These are phyloP conservation scores for Salvelinus fontinalis DNA, from an alignment of 2,113 vertebrate genomes.

Conservation along the genomic window DNA sequence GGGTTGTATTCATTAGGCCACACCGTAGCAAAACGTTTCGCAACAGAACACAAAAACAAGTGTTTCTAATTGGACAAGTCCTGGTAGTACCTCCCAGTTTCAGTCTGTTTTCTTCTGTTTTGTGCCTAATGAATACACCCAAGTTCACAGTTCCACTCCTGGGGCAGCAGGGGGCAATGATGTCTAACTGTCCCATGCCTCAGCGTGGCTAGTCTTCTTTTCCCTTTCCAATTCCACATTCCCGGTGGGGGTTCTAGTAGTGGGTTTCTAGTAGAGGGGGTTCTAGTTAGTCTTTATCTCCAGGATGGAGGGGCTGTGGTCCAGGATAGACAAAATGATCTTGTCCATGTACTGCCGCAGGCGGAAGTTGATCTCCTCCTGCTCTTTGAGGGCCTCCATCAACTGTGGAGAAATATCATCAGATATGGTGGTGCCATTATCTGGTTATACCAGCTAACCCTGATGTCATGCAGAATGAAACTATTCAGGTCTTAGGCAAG, in stretches of 20 bases:
- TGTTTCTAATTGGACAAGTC: too few species aligned
- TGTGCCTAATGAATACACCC: neutral
- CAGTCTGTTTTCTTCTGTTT: neutral
- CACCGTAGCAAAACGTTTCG: too few species aligned
- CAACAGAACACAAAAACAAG: too few species aligned
- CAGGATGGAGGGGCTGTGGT: slow-evolving; percentile 96
- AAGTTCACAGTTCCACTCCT: slow-evolving; percentile 32
- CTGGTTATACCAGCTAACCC: neutral
- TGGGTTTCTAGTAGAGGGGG: neutral
- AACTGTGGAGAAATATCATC: slow-evolving; percentile 72
- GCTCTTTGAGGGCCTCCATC: slow-evolving; percentile 96
- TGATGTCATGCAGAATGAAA: neutral
- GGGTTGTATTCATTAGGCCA: too few species aligned
- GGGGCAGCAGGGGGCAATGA: slow-evolving; percentile 58
- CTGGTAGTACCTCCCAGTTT: too few species aligned
- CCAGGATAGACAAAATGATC: slow-evolving; percentile 94
- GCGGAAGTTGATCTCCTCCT: slow-evolving; percentile 94
- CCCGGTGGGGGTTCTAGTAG: neutral
- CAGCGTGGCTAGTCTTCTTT: slow-evolving; percentile 35
- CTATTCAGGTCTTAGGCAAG: too few species aligned
- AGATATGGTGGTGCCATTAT: neutral
- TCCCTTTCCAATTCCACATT: slow-evolving; percentile 14
- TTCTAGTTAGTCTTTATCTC: slow-evolving; percentile 90
- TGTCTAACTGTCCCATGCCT: slow-evolving; percentile 37
- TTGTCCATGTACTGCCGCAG: slow-evolving; percentile 99